Percentiles rank a stretch among this genome's conserved stretches.
phyloP scores from a whole-genome alignment of 2,888 invertebrate genomes.

The Dynastes grantii region DNA sequence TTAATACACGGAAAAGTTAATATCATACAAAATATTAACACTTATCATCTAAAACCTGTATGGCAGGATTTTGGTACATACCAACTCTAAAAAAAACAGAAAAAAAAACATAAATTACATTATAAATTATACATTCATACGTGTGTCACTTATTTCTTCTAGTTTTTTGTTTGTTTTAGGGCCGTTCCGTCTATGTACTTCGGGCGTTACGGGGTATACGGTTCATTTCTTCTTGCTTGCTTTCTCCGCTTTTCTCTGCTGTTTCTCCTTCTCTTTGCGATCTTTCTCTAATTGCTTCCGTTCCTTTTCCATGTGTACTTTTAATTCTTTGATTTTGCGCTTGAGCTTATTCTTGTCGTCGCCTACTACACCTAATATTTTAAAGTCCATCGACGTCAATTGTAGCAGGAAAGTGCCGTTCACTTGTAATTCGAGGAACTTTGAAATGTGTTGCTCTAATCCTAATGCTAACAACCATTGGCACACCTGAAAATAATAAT shows the following conservation, averaged over 20 bases:
- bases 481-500: slow-evolving; percentile 79
- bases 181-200: slow-evolving; percentile 15
- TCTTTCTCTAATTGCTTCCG: slow-evolving; percentile 88
- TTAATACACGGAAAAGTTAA: slow-evolving; percentile 41
- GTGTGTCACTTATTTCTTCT: slow-evolving; percentile 32
- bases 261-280: slow-evolving; percentile 86
- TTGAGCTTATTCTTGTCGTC: slow-evolving; percentile 90
- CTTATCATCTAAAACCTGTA: slow-evolving; percentile 57
- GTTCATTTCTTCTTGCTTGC: slow-evolving; percentile 77
- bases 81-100: slow-evolving; percentile 48
- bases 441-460: slow-evolving; percentile 89
- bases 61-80: slow-evolving; percentile 60
- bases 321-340: slow-evolving; percentile 88
- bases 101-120: slow-evolving; percentile 15
- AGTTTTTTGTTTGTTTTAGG: slow-evolving; percentile 19
- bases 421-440: slow-evolving; percentile 91
- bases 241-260: slow-evolving; percentile 88
- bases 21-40: slow-evolving; percentile 46
- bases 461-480: slow-evolving; percentile 91
- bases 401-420: slow-evolving; percentile 90
- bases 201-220: background rate
- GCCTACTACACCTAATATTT: slow-evolving; percentile 84
- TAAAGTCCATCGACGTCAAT: slow-evolving; percentile 93
- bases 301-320: slow-evolving; percentile 81
- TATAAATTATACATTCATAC: slow-evolving; percentile 34